Evolutionary conservation across 2,797 vertebrate species (phyloP).

Genomic region (Acipenser transmontanus): DNA sequence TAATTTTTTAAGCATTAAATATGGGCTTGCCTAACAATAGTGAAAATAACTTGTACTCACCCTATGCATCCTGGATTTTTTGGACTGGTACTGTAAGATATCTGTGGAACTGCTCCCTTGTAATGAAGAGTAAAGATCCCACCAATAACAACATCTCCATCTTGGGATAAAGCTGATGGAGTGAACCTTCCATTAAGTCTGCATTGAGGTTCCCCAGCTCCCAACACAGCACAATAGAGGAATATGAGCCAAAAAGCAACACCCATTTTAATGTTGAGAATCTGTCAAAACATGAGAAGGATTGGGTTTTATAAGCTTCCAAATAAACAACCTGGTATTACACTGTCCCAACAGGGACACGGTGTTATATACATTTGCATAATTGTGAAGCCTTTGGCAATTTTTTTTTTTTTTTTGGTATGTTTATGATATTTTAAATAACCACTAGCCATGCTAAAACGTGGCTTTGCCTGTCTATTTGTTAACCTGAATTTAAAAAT

Average conservation of each 20-base stretch:
- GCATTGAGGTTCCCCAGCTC: neutral
- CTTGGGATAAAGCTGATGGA: neutral
- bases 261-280: neutral
- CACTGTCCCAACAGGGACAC: too few species aligned
- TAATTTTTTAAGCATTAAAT: neutral
- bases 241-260: neutral
- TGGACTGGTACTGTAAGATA: conserved; percentile 51
- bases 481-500: too few species aligned
- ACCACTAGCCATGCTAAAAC: too few species aligned
- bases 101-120: conserved; percentile 57
- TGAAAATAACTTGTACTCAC: conserved; percentile 35
- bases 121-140: conserved; percentile 65
- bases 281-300: too few species aligned
- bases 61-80: conserved; percentile 51
- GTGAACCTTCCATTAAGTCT: neutral
- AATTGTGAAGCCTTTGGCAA: too few species aligned
- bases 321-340: neutral
- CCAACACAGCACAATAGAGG: neutral
- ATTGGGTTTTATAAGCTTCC: too few species aligned
- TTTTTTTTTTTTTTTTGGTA: too few species aligned
- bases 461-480: too few species aligned
- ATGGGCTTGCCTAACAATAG: neutral
- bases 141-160: conserved; percentile 54
- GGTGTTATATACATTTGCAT: too few species aligned
- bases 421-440: too few species aligned